A percentile compares a stretch with the other conserved stretches of the same genome.
phyloP scores from a whole-genome alignment of 23 tunicate species.

The Ascidia mentula region DNA sequence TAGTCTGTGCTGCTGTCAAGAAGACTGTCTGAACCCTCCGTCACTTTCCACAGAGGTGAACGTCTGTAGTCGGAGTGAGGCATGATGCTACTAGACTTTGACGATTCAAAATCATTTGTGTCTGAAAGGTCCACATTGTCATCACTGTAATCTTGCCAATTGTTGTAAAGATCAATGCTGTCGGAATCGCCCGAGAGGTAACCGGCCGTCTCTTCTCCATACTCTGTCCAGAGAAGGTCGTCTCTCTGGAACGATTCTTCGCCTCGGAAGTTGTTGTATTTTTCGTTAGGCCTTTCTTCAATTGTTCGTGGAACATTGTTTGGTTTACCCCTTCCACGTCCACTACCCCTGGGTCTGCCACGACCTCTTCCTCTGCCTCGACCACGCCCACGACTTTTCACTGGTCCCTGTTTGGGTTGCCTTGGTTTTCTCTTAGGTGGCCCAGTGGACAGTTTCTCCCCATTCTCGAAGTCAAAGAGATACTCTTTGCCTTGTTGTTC shows the following conservation, averaged over 20 bases:
- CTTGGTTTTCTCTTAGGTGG: neutral
- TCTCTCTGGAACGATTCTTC: constrained; percentile 23
- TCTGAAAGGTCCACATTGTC: neutral
- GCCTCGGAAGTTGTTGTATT: neutral
- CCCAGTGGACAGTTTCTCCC: neutral
- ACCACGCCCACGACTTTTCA: constrained; percentile 15
- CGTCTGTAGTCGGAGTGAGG: constrained; percentile 20
- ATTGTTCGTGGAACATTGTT: neutral
- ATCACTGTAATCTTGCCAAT: constrained; percentile 23
- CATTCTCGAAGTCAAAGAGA: constrained; percentile 9
- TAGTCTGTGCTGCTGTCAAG: constrained; percentile 28
- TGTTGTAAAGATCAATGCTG: constrained; percentile 14
- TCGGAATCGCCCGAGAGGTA: constrained; percentile 18
- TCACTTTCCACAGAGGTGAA: constrained; percentile 60
- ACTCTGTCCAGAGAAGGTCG: constrained; percentile 68
- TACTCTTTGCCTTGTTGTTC: neutral
- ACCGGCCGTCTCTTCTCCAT: constrained; percentile 49
- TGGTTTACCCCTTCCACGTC: neutral
- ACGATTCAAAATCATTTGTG: constrained; percentile 15
- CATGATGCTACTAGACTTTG: neutral
- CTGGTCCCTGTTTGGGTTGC: neutral
- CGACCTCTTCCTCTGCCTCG: constrained; percentile 38
- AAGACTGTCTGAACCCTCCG: constrained; percentile 34
- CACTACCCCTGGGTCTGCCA: neutral
- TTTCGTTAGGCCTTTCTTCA: neutral